Evolutionary conservation across 2,888 invertebrate species (phyloP), one percentile per base, ranked within the genome.

Genomic region (Tanaodytes sp.): DNA sequence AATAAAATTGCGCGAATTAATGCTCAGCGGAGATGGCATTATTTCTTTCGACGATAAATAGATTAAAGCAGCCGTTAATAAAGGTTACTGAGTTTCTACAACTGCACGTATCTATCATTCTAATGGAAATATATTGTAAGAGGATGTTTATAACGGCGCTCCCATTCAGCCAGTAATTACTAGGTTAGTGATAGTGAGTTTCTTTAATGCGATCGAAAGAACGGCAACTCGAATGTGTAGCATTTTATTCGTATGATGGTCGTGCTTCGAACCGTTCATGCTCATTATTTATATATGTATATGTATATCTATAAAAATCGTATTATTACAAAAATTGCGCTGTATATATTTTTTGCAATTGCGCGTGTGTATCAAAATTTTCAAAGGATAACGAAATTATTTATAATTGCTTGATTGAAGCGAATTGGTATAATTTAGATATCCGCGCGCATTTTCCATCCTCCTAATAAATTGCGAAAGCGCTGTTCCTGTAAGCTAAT

Each of bases 401-500:
- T 73, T 76, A 76, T 79, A 80, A 81, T 81, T 80, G 77, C 73
- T 77, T 76, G 77, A 78, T 79, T 78, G 79, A 70, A 74, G 74
- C 64, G 72, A 71, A 80, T 77, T 77, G 77, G 75, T 76, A 77
- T 79, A 80, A 80, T 80, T 80, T 77, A 78, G 74, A 75, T 70
- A 72, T 73, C 73, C 73, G 71, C 67, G 62, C 61, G 65, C 49
- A 66, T 68, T 63, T 72, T 66, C 69, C 68, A 70, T 70, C 71
- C 76, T 48, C 43, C 55, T 74, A 74, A 80, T 79, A 77, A 76
- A 80, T 81, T 75, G 75, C 76, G 65, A 76, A 75, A 75, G 57
- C 62, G 73, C 73, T 74, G 67, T 65, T 68, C 58, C 70, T 68
- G 68, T 71, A 43, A 67, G 73, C 72, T 74, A 73, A 75, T 72